Evolutionary conservation across 2,888 invertebrate species (phyloP).

Genomic region (Isotomurus palustris): DNA sequence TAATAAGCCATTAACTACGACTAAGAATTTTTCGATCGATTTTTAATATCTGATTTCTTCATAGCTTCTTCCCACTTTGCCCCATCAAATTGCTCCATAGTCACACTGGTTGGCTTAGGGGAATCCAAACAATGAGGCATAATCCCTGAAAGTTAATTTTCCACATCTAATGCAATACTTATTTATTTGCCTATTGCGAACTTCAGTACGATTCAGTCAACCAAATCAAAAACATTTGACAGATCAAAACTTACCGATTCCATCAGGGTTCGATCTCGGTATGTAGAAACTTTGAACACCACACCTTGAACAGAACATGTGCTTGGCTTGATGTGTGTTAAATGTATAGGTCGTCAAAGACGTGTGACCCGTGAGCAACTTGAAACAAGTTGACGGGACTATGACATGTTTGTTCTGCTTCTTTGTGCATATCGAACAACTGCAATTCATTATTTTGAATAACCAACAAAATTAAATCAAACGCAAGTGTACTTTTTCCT

Average conservation of each 20-base stretch:
- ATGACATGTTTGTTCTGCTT: conserved; percentile 55
- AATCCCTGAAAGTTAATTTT: conserved; percentile 19
- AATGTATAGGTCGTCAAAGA: conserved; percentile 52
- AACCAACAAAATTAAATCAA: background rate
- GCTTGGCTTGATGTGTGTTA: conserved; percentile 52
- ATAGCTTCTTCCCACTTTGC: conserved; percentile 36
- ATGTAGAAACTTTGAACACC: conserved; percentile 56
- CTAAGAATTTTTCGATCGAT: conserved; percentile 20
- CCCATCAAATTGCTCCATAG: conserved; percentile 34
- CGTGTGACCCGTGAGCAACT: conserved; percentile 50
- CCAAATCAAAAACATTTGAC: too few species aligned
- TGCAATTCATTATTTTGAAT: too few species aligned
- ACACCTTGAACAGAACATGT: conserved; percentile 53
- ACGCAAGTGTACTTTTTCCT: background rate
- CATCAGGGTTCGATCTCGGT: conserved; percentile 55
- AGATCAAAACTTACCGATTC: conserved; percentile 51
- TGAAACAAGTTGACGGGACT: conserved; percentile 52
- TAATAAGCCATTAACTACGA: too few species aligned
- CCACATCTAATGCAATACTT: background rate
- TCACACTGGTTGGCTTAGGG: conserved; percentile 29
- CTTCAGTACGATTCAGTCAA: background rate
- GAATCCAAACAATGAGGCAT: conserved; percentile 41
- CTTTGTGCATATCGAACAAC: conserved; percentile 54
- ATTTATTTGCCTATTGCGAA: background rate
- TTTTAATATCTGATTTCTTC: conserved; percentile 11